These are phyloP conservation scores for Syndactyla subalaris DNA, from an alignment of 2,797 vertebrate species.

Conservation along the genomic window DNA sequence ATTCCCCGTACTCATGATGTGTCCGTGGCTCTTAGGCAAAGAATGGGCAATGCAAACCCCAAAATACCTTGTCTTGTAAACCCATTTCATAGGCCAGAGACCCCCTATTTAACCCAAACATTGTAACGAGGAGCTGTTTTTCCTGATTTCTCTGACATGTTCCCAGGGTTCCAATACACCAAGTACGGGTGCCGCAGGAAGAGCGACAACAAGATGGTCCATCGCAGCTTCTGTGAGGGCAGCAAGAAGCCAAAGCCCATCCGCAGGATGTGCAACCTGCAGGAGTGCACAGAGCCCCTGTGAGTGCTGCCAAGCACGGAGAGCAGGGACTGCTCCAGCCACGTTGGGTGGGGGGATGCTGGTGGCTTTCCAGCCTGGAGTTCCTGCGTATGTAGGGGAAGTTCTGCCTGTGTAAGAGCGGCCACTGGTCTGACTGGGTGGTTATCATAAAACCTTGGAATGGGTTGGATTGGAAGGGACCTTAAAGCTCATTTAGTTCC, in stretches of 20 bases:
- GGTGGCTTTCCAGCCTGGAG: neutral
- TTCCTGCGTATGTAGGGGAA: neutral
- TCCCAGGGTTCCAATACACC: constrained; percentile 91
- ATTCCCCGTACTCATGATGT: neutral
- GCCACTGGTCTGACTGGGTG: neutral
- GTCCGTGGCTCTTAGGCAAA: neutral
- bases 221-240: constrained; percentile 91
- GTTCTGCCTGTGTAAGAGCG: fast-evolving
- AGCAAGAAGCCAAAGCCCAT: constrained; percentile 96
- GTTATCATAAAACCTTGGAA: neutral
- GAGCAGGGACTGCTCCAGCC: neutral
- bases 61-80: neutral
- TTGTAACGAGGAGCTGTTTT: neutral
- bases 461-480: neutral
- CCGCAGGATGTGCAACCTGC: constrained; percentile 93
- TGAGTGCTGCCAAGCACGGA: constrained; percentile 71
- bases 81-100: neutral
- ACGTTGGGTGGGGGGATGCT: fast-evolving
- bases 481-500: neutral
- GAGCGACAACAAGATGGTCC: constrained; percentile 93
- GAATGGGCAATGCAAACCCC: neutral
- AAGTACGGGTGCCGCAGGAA: constrained; percentile 96
- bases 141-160: neutral
- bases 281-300: constrained; percentile 94
- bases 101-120: neutral